Conservation (phyloP, 1,140 invertebrate species). For the Procambarus virginalis region DNA sequence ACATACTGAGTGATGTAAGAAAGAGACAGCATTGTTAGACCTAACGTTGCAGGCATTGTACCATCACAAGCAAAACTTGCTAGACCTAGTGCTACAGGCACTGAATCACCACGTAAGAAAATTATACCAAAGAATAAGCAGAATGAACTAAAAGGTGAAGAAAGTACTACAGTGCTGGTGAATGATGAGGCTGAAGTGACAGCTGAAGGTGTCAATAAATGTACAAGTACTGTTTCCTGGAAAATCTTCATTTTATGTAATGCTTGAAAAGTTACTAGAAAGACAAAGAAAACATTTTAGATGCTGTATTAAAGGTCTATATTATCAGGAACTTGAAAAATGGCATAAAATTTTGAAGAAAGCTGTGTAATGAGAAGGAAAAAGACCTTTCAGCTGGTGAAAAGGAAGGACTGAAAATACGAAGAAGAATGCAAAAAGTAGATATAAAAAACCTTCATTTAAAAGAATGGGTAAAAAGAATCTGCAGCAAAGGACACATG, state of each 20-base stretch:
- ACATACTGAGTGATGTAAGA: no score
- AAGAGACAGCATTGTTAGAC: no score
- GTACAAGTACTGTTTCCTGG: no score
- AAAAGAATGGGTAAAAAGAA: neutral
- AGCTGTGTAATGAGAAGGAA: neutral
- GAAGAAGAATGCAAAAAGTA: neutral
- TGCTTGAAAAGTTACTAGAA: neutral
- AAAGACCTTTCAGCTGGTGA: neutral
- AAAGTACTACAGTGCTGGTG: neutral
- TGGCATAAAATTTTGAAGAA: neutral
- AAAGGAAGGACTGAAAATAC: neutral
- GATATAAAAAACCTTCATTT: neutral
- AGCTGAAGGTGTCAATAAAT: no score
- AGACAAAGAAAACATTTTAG: neutral
- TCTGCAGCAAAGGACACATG: no score
- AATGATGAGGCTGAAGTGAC: no score
- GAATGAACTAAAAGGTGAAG: no score
- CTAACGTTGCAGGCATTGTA: no score
- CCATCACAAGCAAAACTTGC: no score
- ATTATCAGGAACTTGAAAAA: neutral
- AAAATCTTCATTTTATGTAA: neutral
- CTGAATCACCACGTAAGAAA: no score
- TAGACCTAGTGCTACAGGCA: no score
- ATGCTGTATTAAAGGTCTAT: neutral
- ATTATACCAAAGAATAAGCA: no score